A percentile compares a stretch with the other conserved stretches of the same genome.
phyloP scores from a whole-genome alignment of 2,113 vertebrate species.

The Theristicus caerulescens region DNA sequence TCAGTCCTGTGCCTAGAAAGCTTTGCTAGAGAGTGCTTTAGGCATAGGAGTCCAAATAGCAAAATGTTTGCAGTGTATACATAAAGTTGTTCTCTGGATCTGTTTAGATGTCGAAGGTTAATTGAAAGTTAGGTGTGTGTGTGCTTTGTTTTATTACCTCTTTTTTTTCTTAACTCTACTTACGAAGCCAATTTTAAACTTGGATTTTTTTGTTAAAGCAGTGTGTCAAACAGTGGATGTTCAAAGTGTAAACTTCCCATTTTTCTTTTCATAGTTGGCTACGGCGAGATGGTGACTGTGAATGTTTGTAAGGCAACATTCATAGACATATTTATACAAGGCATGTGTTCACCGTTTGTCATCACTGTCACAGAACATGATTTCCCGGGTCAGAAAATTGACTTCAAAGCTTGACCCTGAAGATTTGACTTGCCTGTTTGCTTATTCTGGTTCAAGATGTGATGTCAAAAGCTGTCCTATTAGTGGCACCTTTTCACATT shows the following conservation, averaged over 20 bases:
- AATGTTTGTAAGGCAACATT: slow-evolving; percentile 42
- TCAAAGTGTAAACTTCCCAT: neutral
- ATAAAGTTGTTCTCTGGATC: neutral
- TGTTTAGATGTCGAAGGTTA: neutral
- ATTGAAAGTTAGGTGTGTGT: slow-evolving; percentile 4
- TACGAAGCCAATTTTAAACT: neutral
- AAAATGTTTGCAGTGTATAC: neutral
- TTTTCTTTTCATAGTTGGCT: neutral
- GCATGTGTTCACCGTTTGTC: slow-evolving; percentile 61
- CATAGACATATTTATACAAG: slow-evolving; percentile 54
- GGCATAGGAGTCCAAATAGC: neutral
- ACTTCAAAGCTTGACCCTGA: slow-evolving; percentile 77
- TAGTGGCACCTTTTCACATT: slow-evolving; percentile 74
- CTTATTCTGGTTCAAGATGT: slow-evolving; percentile 79
- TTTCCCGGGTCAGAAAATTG: slow-evolving; percentile 71
- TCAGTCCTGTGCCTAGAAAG: slow-evolving; percentile 28
- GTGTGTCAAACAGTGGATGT: neutral
- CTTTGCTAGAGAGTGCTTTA: slow-evolving; percentile 31
- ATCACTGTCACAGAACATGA: slow-evolving; percentile 70
- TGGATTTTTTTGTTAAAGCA: neutral
- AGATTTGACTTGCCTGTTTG: slow-evolving; percentile 68
- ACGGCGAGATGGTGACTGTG: neutral
- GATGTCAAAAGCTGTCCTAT: slow-evolving; percentile 77
- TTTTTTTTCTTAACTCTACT: neutral
- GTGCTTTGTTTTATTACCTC: neutral